A percentile compares a stretch with the other conserved stretches of the same genome.
Conservation (phyloP, 2,888 invertebrate genomes). For the Ornithoptera alexandrae region DNA sequence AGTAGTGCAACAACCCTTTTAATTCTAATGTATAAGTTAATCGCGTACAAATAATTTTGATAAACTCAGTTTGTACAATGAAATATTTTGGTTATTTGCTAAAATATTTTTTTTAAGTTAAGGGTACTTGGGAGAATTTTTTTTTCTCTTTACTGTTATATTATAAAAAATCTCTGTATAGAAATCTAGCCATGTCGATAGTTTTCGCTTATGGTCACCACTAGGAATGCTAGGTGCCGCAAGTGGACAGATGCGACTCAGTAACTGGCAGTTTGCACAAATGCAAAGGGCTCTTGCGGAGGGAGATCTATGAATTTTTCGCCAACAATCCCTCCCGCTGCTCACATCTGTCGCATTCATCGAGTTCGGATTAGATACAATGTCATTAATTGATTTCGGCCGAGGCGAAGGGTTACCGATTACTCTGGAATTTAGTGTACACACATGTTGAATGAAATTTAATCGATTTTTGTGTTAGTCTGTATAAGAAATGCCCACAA, state of each 20-base stretch:
- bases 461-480: slow-evolving; percentile 30
- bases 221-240: slow-evolving; percentile 41
- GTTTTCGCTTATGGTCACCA: slow-evolving; percentile 37
- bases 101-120: background rate
- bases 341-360: slow-evolving; percentile 73
- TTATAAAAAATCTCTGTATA: background rate
- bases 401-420: slow-evolving; percentile 62
- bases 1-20: background rate
- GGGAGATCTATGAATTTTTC: slow-evolving; percentile 68
- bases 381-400: slow-evolving; percentile 73
- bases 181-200: slow-evolving; percentile 31
- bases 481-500: background rate
- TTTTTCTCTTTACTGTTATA: background rate
- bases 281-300: slow-evolving; percentile 64
- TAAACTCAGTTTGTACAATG: background rate
- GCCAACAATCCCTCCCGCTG: slow-evolving; percentile 67
- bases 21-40: background rate
- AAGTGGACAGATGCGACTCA: slow-evolving; percentile 76
- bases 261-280: slow-evolving; percentile 71
- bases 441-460: slow-evolving; percentile 46
- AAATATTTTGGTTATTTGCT: background rate
- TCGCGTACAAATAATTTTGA: background rate
- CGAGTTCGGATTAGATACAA: slow-evolving; percentile 68
- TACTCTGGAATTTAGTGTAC: slow-evolving; percentile 48
- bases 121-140: background rate